phyloP scores from a whole-genome alignment of 2,888 invertebrate genomes.

The Andrena marginata region DNA sequence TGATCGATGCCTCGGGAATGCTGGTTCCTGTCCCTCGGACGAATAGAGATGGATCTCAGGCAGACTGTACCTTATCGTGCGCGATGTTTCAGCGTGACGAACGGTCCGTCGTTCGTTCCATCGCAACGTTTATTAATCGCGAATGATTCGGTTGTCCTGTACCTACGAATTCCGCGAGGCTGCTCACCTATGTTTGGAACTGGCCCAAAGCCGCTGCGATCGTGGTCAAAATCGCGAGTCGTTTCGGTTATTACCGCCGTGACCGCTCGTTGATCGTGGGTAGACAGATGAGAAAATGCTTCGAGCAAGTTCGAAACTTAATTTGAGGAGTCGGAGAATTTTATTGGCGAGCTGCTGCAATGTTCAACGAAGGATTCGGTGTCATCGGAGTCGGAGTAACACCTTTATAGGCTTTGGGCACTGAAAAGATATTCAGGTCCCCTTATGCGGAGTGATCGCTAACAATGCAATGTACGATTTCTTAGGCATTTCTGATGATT shows the following conservation, averaged over 20 bases:
- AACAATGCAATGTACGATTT: too few species aligned
- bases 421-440: too few species aligned
- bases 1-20: slow-evolving; percentile 47
- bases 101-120: slow-evolving; percentile 23
- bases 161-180: slow-evolving; percentile 61
- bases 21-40: slow-evolving; percentile 6
- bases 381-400: too few species aligned
- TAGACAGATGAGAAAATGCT: background rate
- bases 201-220: slow-evolving; percentile 38
- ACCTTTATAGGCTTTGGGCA: too few species aligned
- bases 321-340: too few species aligned
- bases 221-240: background rate
- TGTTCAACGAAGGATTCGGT: too few species aligned
- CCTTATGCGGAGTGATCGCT: too few species aligned
- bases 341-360: too few species aligned
- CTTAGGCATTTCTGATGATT: too few species aligned
- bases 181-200: slow-evolving; percentile 67
- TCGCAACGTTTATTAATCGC: slow-evolving; percentile 56
- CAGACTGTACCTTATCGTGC: slow-evolving; percentile 9
- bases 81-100: slow-evolving; percentile 2
- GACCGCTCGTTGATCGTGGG: background rate
- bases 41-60: slow-evolving; percentile 33
- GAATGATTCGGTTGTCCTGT: slow-evolving; percentile 22
- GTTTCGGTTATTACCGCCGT: background rate
- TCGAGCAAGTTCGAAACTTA: too few species aligned